Conservation (phyloP, 2,888 invertebrate genomes). For the Dolichopus griseipennis region DNA sequence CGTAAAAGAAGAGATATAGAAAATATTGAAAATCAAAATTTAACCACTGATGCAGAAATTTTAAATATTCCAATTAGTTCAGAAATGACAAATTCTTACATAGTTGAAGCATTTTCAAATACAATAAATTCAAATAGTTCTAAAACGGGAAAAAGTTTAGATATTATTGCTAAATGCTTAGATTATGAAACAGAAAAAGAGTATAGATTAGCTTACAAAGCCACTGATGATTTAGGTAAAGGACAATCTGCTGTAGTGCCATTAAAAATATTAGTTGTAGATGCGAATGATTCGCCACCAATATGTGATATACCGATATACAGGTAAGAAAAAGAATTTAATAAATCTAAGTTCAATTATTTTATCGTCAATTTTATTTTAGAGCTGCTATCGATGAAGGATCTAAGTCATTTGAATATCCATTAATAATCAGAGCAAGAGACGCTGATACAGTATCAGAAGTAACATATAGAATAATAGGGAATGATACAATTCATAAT, state of each 20-base stretch:
- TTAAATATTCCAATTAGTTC: slow-evolving; percentile 30
- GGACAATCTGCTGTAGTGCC: slow-evolving; percentile 73
- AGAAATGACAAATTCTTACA: slow-evolving; percentile 22
- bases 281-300: slow-evolving; percentile 85
- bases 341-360: neutral
- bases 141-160: neutral
- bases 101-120: slow-evolving; percentile 12
- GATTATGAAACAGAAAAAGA: slow-evolving; percentile 76
- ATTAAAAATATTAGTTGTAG: slow-evolving; percentile 66
- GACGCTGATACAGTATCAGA: slow-evolving; percentile 76
- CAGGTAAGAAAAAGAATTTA: neutral
- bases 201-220: slow-evolving; percentile 77
- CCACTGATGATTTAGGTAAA: slow-evolving; percentile 72
- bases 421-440: slow-evolving; percentile 60
- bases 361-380: slow-evolving; percentile 18
- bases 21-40: too few species aligned
- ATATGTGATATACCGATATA: slow-evolving; percentile 68
- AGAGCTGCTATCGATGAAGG: slow-evolving; percentile 80
- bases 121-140: slow-evolving; percentile 44
- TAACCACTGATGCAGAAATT: slow-evolving; percentile 20
- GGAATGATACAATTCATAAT: slow-evolving; percentile 34
- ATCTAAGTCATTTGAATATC: slow-evolving; percentile 73
- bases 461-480: slow-evolving; percentile 47
- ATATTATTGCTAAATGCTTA: slow-evolving; percentile 55
- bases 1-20: slow-evolving; percentile 29